Evolutionary conservation across 2,888 invertebrate genomes (phyloP), one percentile per base, ranked within the genome.

Genomic region (Frankliniella fusca): DNA sequence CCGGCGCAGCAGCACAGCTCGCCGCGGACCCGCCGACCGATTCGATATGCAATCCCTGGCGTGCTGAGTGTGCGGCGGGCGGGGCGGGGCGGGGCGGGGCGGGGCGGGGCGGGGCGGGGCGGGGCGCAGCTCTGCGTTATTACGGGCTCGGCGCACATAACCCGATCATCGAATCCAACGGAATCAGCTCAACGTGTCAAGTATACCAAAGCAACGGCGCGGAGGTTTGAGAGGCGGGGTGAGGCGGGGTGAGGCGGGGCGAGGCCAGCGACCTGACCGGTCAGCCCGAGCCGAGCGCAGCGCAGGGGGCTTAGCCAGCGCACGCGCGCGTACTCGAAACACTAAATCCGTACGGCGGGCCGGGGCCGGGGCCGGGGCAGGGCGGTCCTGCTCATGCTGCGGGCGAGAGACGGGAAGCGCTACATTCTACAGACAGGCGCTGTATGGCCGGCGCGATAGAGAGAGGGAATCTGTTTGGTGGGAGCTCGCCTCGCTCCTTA

Each of bases 101-200:
- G 38, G 38, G 70, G n/a, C 70, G 70, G 23, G 70, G 23, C 70
- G 38, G 38, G 38, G 38, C 38, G 38, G 38, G 70, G n/a, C 70
- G 70, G 23, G 70, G 23, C 70, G 23, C 70, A n/a, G 70, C n/a
- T n/a, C 20, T 23, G n/a, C 70, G 70, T 70, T 70, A 70, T 70
- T 70, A 70, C 23, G 70, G 70, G n/a, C 70, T 23, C 15, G 54
- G 15, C 23, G 70, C 70, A 20, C 70, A 70, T 70, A 76, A 76
- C 70, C 70, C 70, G 70, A 76, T 76, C 70, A 27, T 76, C 70
- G 70, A 76, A 76, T 76, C 70, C 70, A 76, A 76, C 70, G 70
- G 70, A 76, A 27, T 76, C 70, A 76, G 70, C 70, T 23, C 70
- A 27, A 76, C 70, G 70, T 76, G 70, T 76, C 70, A 27, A 76